phyloP scores from a whole-genome alignment of 2,797 vertebrate species.

The Girardinus metallicus region DNA sequence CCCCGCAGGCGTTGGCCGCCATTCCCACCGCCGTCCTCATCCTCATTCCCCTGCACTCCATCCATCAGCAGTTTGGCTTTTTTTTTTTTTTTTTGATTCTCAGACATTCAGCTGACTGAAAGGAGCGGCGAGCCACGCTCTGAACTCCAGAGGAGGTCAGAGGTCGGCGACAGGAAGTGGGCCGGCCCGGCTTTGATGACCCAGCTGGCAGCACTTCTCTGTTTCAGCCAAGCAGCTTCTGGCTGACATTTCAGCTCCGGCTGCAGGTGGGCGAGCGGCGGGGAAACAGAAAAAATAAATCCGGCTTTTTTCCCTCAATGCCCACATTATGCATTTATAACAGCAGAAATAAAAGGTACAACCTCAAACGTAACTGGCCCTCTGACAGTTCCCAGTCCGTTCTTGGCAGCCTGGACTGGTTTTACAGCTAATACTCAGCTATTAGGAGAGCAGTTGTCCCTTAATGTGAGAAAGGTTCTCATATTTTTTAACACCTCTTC shows the following conservation, averaged over 20 bases:
- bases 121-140: constrained; percentile 28
- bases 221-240: constrained; percentile 55
- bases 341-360: neutral
- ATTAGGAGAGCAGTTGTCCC: neutral
- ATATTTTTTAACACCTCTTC: neutral
- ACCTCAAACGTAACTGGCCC: neutral
- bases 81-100: neutral
- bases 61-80: constrained; percentile 20
- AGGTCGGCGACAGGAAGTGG: constrained; percentile 76
- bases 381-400: neutral
- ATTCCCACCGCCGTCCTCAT: neutral
- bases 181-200: constrained; percentile 74
- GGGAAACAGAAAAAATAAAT: constrained; percentile 25
- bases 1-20: constrained; percentile 23
- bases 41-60: constrained; percentile 25
- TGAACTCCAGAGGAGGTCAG: constrained; percentile 59
- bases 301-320: constrained; percentile 5
- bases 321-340: neutral
- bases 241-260: constrained; percentile 59
- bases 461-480: neutral
- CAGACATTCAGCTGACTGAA: constrained; percentile 42
- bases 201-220: constrained; percentile 64
- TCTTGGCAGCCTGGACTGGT: neutral
- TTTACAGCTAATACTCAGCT: neutral
- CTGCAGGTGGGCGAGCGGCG: constrained; percentile 55